Base-by-base conservation (phyloP, 2,888 invertebrate species). In the Drosophila aldrichi region DNA sequence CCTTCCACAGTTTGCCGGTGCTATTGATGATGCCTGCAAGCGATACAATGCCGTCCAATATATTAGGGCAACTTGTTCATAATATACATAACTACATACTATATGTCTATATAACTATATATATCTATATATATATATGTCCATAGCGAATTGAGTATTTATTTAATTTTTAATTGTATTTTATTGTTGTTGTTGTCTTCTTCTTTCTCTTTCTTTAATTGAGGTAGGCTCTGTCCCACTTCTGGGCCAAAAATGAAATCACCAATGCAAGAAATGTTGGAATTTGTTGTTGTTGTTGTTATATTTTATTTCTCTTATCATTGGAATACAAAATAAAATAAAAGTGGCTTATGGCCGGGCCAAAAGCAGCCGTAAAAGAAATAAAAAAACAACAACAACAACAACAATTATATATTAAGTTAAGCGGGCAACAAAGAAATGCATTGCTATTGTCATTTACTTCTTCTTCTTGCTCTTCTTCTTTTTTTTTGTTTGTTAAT, bases 1-100 rank as follows among this genome's bases (percentile, higher is more conserved):
- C 97, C 92, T 97, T 97, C 98, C 98, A 98, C 86, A 98, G 94
- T 79, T 95, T 95, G 72, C 98, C 98, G 81, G 96, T 96, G 85
- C 97, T 96, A 93, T 98, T 98, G 91, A 98, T 95, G 84, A 98
- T 96, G 83, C 98, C 98, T 98, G 94, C 56, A 79, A 46, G 25
- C 51, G 40, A 59, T 10, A 54, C 18, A 44, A 61, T n/a, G 46
- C 29, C 16, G 43, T 22, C 3, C 29, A 36, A n/a, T 41, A 16
- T 29, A 32, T 51, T 34, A 41, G n/a, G 25, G 7, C 46, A 14
- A 16, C 20, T 60, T 32, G 18, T 8, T n/a, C 9, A 58, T 8
- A 36, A 41, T 16, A 25, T 3, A 25, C 4, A 2, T 16, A 34
- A 25, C 25, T 25, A 25, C 25, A 25, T 7, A 25, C 25, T 65